These are phyloP conservation scores for Helicolenus hilgendorfi DNA, from an alignment of 2,797 vertebrate species.

Conservation along the genomic window DNA sequence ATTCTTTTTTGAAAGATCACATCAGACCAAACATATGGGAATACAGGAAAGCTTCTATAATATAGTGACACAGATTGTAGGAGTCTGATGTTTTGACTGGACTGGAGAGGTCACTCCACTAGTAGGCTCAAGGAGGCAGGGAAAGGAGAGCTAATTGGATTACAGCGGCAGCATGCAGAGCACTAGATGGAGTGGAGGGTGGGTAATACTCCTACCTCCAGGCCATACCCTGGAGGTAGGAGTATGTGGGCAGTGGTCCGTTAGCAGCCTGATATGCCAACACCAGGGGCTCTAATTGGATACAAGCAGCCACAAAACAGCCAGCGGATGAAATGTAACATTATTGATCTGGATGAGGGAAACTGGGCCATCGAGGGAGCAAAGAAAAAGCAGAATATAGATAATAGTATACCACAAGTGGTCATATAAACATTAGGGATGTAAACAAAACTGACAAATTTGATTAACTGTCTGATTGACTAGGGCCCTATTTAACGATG, in stretches of 20 bases:
- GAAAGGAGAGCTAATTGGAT: constrained; percentile 40
- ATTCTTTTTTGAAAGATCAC: background rate
- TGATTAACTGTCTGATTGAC: background rate
- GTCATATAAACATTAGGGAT: background rate
- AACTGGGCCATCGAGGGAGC: background rate
- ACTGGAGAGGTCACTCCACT: constrained; percentile 2
- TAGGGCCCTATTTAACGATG: no score
- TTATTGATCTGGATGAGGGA: constrained; percentile 20
- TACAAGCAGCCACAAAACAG: constrained; percentile 4
- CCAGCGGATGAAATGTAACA: constrained; percentile 9
- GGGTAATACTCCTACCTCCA: no score
- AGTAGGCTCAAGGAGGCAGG: constrained; percentile 8
- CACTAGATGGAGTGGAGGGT: background rate
- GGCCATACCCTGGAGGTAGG: constrained; percentile 13
- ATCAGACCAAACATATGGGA: background rate
- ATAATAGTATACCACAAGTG: background rate
- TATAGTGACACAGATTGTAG: background rate
- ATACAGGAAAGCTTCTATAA: background rate
- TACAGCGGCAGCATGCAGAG: constrained; percentile 31
- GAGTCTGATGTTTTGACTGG: constrained; percentile 7
- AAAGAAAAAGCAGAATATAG: background rate
- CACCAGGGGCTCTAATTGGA: constrained; percentile 7
- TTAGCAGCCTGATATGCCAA: constrained; percentile 14
- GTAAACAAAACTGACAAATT: background rate
- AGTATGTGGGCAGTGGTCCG: background rate